These are phyloP conservation scores for Nymphalis io DNA, from an alignment of 1,140 invertebrate species.

Conservation along the genomic window DNA sequence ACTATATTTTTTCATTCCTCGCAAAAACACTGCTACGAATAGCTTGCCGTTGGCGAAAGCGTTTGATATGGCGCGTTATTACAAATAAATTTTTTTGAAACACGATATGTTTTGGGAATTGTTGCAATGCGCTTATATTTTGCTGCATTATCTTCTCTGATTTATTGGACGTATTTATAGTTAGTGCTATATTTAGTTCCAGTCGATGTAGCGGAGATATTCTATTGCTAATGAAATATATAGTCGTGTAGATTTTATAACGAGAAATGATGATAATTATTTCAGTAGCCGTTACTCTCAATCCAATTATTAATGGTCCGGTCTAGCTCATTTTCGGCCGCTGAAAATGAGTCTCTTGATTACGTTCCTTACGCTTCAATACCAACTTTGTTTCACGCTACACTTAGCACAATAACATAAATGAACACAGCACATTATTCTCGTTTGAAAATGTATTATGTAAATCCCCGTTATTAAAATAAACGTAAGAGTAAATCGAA, in stretches of 20 bases:
- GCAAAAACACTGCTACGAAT: constrained; percentile 63
- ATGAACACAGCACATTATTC: constrained; percentile 40
- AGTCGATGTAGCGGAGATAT: constrained; percentile 9
- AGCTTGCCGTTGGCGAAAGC: constrained; percentile 48
- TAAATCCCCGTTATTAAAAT: constrained; percentile 13
- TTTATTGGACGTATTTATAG: constrained; percentile 27
- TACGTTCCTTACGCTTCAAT: constrained; percentile 41
- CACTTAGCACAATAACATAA: constrained; percentile 37
- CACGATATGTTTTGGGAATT: constrained; percentile 53
- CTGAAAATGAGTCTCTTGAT: constrained; percentile 39
- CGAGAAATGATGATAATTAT: constrained; percentile 27
- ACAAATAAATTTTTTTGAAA: constrained; percentile 56
- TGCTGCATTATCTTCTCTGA: constrained; percentile 48
- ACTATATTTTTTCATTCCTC: constrained; percentile 72
- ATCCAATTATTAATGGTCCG: constrained; percentile 39
- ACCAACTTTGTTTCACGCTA: constrained; percentile 42
- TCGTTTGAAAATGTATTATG: constrained; percentile 5
- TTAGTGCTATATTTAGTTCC: constrained; percentile 7
- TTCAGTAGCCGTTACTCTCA: constrained; percentile 21
- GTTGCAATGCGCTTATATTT: constrained; percentile 51
- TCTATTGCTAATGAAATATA: constrained; percentile 18
- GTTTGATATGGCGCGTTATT: constrained; percentile 60
- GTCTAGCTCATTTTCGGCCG: constrained; percentile 35
- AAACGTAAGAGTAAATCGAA: constrained; percentile 13
- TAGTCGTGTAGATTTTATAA: not conserved